Conservation (phyloP, 2,797 vertebrate species). For the Limosa lapponica region DNA sequence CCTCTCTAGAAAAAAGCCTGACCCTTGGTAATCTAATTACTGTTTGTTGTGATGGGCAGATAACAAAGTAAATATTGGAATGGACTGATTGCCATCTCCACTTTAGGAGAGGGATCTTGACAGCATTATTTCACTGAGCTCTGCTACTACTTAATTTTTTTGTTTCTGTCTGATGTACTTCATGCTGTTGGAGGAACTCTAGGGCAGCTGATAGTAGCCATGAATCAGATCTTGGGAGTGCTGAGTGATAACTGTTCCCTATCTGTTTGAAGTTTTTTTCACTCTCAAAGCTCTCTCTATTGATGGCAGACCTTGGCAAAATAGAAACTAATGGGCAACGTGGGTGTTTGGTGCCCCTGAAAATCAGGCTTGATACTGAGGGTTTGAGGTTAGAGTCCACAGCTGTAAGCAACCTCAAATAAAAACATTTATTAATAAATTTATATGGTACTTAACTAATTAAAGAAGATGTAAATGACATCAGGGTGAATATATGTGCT, state of each 20-base stretch:
- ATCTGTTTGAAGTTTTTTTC: neutral
- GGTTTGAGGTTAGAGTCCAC: neutral
- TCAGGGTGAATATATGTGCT: neutral
- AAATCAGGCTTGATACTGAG: neutral
- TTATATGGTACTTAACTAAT: neutral
- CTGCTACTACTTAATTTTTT: neutral
- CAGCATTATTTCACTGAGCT: conserved; percentile 25
- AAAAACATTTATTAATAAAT: neutral
- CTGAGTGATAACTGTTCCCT: neutral
- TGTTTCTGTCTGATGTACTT: neutral
- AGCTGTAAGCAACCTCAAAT: neutral
- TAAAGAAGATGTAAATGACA: neutral
- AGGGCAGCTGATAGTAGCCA: neutral
- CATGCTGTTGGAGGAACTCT: neutral
- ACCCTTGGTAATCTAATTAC: conserved; percentile 67
- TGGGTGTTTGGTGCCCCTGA: neutral
- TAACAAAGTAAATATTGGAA: conserved; percentile 67
- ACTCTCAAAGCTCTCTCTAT: neutral
- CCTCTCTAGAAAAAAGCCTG: conserved; percentile 34
- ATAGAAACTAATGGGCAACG: neutral
- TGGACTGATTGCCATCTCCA: conserved; percentile 53
- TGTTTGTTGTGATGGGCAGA: conserved; percentile 49
- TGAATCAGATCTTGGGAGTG: neutral
- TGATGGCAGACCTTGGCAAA: neutral
- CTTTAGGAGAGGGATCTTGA: conserved; percentile 52